Percentiles rank a stretch among this genome's conserved stretches.
Conservation (phyloP, 53 echinoderm and acorn worm genomes). For the Paelopatides confundens region DNA sequence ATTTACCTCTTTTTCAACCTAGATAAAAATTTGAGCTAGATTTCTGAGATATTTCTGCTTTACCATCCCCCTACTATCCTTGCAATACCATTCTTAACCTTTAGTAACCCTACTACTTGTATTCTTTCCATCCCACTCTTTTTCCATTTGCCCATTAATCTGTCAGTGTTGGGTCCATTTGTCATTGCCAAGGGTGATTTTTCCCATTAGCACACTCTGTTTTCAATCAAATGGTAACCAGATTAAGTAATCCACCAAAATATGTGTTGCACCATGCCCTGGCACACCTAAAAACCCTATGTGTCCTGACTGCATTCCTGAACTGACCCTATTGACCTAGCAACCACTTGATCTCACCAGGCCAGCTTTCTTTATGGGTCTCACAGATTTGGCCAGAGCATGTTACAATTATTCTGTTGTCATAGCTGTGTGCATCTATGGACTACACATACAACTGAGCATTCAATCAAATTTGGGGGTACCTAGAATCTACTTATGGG, state of each 20-base stretch:
- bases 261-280: not conserved
- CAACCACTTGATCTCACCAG: conserved; percentile 30
- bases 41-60: no score
- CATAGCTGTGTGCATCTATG: no score
- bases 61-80: no score
- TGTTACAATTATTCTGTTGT: not conserved
- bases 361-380: not conserved
- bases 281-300: not conserved
- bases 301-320: conserved; percentile 4
- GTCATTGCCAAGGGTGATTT: conserved; percentile 43
- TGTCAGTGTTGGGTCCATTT: conserved; percentile 26
- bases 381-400: not conserved
- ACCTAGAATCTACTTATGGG: not conserved
- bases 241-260: conserved; percentile 21
- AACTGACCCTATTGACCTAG: conserved; percentile 3
- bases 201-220: conserved; percentile 30
- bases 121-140: not conserved
- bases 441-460: not conserved
- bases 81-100: not conserved
- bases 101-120: not conserved
- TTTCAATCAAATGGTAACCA: conserved; percentile 45
- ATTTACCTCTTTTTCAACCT: no score
- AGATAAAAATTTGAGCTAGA: no score
- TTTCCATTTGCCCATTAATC: conserved; percentile 34
- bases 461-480: not conserved